phyloP scores from a whole-genome alignment of 2,888 invertebrate species.

The Hedychridium roseum region DNA sequence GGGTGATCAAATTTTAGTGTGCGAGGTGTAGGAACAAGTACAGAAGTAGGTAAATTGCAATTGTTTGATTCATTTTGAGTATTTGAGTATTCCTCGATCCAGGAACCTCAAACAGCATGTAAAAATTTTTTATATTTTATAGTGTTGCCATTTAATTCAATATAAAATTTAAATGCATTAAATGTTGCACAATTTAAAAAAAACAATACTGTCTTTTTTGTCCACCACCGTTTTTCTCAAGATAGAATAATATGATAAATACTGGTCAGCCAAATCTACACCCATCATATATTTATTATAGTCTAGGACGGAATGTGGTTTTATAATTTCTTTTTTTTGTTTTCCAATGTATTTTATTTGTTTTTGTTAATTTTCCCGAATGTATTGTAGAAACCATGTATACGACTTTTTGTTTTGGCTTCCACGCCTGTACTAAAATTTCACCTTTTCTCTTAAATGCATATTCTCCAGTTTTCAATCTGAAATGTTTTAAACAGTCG shows the following conservation, averaged over 20 bases:
- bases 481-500: conserved; percentile 12
- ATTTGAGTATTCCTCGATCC: conserved; percentile 18
- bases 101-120: conserved; percentile 13
- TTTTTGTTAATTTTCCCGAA: conserved; percentile 16
- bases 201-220: conserved; percentile 17
- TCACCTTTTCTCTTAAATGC: conserved; percentile 8
- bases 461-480: conserved; percentile 14
- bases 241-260: conserved; percentile 19
- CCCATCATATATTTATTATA: conserved; percentile 21
- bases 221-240: conserved; percentile 19
- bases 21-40: conserved; percentile 19
- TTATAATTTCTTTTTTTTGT: conserved; percentile 16
- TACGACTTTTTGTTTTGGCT: conserved; percentile 6
- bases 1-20: conserved; percentile 15
- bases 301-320: no score
- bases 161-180: conserved; percentile 16
- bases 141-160: conserved; percentile 17
- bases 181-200: conserved; percentile 18
- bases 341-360: conserved; percentile 16
- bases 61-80: conserved; percentile 8
- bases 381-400: conserved; percentile 15
- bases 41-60: conserved; percentile 13
- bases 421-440: conserved; percentile 17
- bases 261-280: conserved; percentile 17
- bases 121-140: conserved; percentile 17